Conservation (phyloP, 1,140 invertebrate species). For the Heliconius hewitsoni region DNA sequence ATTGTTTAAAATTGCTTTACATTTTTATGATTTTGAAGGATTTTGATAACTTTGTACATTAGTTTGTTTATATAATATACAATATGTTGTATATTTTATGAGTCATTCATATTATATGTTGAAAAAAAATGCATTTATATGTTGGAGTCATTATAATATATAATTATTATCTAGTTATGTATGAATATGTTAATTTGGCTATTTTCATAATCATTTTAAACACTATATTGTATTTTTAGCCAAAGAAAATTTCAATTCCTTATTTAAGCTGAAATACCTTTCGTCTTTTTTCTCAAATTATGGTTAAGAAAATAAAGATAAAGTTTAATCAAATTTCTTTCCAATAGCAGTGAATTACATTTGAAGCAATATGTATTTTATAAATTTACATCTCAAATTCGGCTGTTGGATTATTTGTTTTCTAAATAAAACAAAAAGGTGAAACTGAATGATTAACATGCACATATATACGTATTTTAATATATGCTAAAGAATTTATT, state of each 20-base stretch:
- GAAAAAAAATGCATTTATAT: conserved; percentile 30
- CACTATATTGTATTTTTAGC: not conserved
- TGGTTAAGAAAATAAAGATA: too few species aligned
- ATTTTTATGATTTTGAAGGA: conserved; percentile 21
- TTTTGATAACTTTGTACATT: conserved; percentile 48
- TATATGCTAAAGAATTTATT: too few species aligned
- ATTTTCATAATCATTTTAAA: too few species aligned
- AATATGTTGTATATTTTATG: conserved; percentile 44
- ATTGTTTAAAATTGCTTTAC: not conserved
- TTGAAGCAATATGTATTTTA: too few species aligned
- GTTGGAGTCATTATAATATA: not conserved
- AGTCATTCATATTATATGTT: conserved; percentile 29
- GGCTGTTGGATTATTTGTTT: too few species aligned
- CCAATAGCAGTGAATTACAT: too few species aligned
- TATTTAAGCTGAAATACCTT: not conserved
- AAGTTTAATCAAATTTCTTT: too few species aligned
- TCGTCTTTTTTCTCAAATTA: too few species aligned
- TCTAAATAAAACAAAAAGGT: too few species aligned
- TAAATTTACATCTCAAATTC: too few species aligned
- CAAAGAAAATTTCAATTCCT: not conserved
- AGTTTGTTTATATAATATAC: conserved; percentile 46
- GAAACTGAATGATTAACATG: too few species aligned
- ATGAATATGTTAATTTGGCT: not conserved
- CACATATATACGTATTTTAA: too few species aligned
- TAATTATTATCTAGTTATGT: not conserved